A percentile compares a stretch with the other conserved stretches of the same genome.
Evolutionary conservation across 2,797 vertebrate species (phyloP).

Genomic region (Gorsachius magnificus): DNA sequence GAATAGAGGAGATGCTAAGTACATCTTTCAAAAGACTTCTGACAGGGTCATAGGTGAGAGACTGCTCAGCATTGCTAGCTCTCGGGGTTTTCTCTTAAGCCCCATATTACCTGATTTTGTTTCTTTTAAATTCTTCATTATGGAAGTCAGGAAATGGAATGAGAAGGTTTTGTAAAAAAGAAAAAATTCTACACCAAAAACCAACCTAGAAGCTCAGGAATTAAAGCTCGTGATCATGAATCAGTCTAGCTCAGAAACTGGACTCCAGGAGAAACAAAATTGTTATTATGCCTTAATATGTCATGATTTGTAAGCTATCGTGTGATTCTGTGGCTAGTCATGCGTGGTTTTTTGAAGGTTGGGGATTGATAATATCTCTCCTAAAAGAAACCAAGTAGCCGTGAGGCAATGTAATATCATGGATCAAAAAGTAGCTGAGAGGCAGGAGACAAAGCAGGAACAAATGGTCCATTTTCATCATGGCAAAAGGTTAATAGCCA

Average conservation of each 20-base stretch:
- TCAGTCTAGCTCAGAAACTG: background rate
- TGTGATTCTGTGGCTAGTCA: background rate
- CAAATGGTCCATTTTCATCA: slow-evolving; percentile 37
- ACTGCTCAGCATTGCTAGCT: background rate
- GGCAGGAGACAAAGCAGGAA: slow-evolving; percentile 22
- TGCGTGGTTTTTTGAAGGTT: background rate
- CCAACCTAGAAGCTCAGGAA: background rate
- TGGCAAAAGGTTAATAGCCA: slow-evolving; percentile 53
- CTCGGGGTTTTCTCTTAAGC: background rate
- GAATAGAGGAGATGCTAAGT: background rate
- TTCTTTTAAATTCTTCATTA: background rate
- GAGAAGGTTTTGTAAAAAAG: background rate
- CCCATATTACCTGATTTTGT: background rate
- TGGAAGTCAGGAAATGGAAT: background rate
- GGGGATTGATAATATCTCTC: slow-evolving; percentile 17
- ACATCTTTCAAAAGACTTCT: background rate
- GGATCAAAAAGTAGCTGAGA: slow-evolving; percentile 52
- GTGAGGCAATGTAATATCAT: slow-evolving; percentile 21
- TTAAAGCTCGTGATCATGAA: background rate
- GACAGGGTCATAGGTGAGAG: background rate
- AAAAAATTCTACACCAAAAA: background rate
- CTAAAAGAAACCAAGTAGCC: slow-evolving; percentile 20
- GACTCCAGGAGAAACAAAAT: background rate
- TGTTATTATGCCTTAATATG: slow-evolving; percentile 9
- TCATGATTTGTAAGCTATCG: slow-evolving; percentile 3